Conservation (phyloP, 1,140 invertebrate species). For the Temnothorax longispinosus region DNA sequence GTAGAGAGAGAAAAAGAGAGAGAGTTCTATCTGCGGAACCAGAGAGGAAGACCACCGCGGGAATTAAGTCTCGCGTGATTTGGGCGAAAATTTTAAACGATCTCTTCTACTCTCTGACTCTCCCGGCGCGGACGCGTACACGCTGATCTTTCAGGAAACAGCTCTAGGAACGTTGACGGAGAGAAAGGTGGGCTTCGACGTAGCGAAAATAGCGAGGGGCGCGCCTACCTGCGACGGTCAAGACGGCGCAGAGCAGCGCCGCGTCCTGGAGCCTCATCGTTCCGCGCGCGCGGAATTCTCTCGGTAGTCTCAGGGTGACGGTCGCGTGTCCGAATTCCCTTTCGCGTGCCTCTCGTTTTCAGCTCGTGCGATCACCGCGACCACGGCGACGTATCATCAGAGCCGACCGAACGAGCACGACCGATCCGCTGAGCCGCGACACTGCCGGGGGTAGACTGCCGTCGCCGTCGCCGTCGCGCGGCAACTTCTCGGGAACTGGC, state of each 20-base stretch:
- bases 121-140: not conserved
- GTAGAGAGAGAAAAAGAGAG: not conserved
- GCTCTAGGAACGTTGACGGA: not conserved
- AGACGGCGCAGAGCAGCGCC: constrained; percentile 75
- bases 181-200: constrained; percentile 36
- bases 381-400: constrained; percentile 61
- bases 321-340: not conserved
- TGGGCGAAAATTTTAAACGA: constrained; percentile 11
- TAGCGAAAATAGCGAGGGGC: constrained; percentile 9
- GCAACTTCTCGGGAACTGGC: constrained; percentile 67
- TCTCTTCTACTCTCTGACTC: constrained; percentile 2
- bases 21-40: too few relatives aligned
- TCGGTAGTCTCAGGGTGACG: not conserved
- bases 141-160: not conserved
- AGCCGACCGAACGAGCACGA: constrained; percentile 42
- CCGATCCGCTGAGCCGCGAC: constrained; percentile 65
- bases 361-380: constrained; percentile 18
- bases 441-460: constrained; percentile 66
- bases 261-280: constrained; percentile 75
- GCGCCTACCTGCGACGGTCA: constrained; percentile 76
- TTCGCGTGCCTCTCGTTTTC: constrained; percentile 20
- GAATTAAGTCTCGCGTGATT: not conserved
- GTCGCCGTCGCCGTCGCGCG: constrained; percentile 67
- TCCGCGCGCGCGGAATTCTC: not conserved
- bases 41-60: not conserved